These are phyloP conservation scores for Notamacropus eugenii DNA, from an alignment of 2,797 vertebrate species.

Conservation along the genomic window DNA sequence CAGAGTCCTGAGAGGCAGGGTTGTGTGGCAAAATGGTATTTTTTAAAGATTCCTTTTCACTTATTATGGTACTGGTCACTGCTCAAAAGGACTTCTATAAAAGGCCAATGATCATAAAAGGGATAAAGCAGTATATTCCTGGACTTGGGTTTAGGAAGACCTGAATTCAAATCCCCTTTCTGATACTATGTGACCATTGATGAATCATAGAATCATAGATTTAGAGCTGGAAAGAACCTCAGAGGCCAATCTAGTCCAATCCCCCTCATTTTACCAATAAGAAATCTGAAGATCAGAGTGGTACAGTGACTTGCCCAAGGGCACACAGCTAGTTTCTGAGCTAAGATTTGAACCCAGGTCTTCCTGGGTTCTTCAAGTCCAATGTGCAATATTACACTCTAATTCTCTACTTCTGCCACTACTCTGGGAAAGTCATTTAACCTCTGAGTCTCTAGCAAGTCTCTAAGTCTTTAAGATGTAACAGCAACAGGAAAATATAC, in stretches of 20 bases:
- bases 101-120: neutral
- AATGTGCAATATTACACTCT: neutral
- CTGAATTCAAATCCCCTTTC: neutral
- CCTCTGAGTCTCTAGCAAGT: neutral
- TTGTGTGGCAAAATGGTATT: neutral
- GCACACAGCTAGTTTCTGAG: neutral
- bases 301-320: neutral
- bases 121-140: neutral
- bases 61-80: neutral
- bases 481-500: neutral
- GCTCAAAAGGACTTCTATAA: neutral
- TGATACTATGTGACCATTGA: neutral
- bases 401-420: neutral
- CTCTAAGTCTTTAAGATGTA: neutral
- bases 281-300: neutral
- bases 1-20: neutral
- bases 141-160: neutral
- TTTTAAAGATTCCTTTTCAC: neutral
- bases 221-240: neutral
- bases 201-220: neutral
- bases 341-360: neutral
- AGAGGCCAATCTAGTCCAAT: neutral
- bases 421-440: neutral
- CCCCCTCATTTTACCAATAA: neutral
- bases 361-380: neutral